Conservation (phyloP, 2,888 invertebrate species). For the Mesorhabditis spiculigera region DNA sequence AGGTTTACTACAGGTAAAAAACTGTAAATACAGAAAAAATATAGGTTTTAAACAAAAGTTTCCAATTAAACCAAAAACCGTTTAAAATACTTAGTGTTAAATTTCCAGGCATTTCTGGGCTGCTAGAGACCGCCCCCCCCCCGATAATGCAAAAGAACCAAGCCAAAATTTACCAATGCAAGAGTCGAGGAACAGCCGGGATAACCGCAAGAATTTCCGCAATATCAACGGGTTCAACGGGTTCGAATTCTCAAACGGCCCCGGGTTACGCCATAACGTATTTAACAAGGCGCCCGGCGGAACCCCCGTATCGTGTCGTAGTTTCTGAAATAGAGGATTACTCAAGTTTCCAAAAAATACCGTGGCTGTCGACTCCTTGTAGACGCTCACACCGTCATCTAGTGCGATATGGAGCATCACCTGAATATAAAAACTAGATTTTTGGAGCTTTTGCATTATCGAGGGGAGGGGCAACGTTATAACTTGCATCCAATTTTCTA, state of each 20-base stretch:
- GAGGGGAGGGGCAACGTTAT: too few species aligned
- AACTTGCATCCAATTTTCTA: too few species aligned
- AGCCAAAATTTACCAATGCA: constrained; percentile 25
- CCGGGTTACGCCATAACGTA: constrained; percentile 51
- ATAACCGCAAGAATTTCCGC: constrained; percentile 40
- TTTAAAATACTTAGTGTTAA: neutral
- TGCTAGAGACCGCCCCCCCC: too few species aligned
- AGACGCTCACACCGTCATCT: neutral
- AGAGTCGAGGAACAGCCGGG: constrained; percentile 37
- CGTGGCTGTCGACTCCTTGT: neutral
- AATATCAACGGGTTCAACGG: constrained; percentile 48
- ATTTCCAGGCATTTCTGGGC: too few species aligned
- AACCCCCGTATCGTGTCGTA: constrained; percentile 31
- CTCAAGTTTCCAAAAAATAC: neutral
- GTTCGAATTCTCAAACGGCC: constrained; percentile 45
- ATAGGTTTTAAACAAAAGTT: too few species aligned
- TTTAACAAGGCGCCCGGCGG: constrained; percentile 25
- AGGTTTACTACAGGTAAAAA: too few species aligned
- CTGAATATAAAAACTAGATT: neutral
- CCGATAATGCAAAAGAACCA: neutral
- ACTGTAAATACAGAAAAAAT: too few species aligned
- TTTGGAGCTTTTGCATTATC: too few species aligned
- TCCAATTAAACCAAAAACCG: too few species aligned
- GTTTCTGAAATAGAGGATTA: neutral
- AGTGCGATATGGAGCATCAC: neutral